Conservation (phyloP, 1,140 invertebrate genomes). For the Pectinophora gossypiella region DNA sequence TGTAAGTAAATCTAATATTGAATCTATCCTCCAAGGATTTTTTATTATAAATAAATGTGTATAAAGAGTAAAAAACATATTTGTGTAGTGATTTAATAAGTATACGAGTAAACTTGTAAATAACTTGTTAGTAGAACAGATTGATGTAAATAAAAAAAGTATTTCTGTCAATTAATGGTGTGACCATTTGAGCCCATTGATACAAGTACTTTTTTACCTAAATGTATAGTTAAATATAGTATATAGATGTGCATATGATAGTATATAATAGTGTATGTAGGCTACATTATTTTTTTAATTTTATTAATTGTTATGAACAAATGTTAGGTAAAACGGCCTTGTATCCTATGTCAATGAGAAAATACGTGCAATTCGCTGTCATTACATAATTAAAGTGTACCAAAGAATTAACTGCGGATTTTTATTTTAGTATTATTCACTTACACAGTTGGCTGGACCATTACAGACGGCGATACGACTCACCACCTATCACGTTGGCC, state of each 20-base stretch:
- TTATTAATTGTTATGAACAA: constrained; percentile 21
- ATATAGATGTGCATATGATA: constrained; percentile 19
- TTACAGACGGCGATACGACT: too few relatives aligned
- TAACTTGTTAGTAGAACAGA: not conserved
- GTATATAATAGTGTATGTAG: constrained; percentile 10
- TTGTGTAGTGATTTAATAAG: not conserved
- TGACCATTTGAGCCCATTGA: constrained; percentile 59
- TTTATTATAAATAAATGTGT: not conserved
- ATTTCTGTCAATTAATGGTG: constrained; percentile 42
- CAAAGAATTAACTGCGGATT: constrained; percentile 20
- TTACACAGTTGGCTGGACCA: too few relatives aligned
- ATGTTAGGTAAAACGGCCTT: constrained; percentile 19
- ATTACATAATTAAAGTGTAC: constrained; percentile 46
- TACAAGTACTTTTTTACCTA: constrained; percentile 44
- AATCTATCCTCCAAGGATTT: not conserved
- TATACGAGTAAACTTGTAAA: not conserved
- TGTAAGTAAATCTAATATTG: not conserved
- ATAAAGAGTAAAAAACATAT: not conserved
- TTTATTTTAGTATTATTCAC: too few relatives aligned
- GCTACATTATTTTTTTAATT: constrained; percentile 20
- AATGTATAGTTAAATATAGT: constrained; percentile 7
- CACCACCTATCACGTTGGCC: too few relatives aligned
- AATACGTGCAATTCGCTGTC: constrained; percentile 41
- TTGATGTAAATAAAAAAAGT: constrained; percentile 33
- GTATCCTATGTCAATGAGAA: constrained; percentile 33